Evolutionary conservation across 2,888 invertebrate genomes (phyloP), one percentile per base, ranked within the genome.

Genomic region (Deroplatys truncata): DNA sequence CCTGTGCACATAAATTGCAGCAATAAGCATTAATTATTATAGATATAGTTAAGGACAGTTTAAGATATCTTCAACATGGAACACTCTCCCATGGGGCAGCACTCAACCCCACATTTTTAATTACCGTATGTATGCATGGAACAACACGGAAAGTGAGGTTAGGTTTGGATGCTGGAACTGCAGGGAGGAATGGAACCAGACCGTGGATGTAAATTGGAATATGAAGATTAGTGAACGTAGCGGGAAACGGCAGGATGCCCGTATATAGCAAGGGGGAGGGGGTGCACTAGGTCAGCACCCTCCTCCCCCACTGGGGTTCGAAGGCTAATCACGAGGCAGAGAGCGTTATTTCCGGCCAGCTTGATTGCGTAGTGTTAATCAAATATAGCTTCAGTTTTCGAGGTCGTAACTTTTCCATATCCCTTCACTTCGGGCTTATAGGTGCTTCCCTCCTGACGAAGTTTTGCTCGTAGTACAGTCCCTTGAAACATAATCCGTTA

Each of bases 281-380:
- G 31, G 35, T 16, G 28, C 56, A 72, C 56, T 72, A 72, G 86
- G 86, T 86, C 86, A 29, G 86, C 28, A 43, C 20, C 56, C 25
- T 20, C 56, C 15, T 4, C 20, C 72, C 72, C 86, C 86, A 28
- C 16, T 43, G 89, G 89, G 85, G 84, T 89, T 86, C 89, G 86
- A 83, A 86, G 86, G 89, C 89, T 89, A 89, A 89, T 89, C 89
- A 89, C 85, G 86, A 86, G 83, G 82, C 89, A 56, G 84, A 85
- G 83, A 35, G 86, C 89, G 85, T 89, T 86, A 85, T 86, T 89
- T 89, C 86, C 89, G 86, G 85, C 86, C 82, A 82, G 89, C 89
- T 84, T 89, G 89, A 89, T 89, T 89, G 89, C 89, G 89, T 85
- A 89, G 83, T 89, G 89, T 89, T 89, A 89, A 89, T 89, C 89